phyloP scores from a whole-genome alignment of 1,140 invertebrate genomes.

The Paraescarpia echinospica region DNA sequence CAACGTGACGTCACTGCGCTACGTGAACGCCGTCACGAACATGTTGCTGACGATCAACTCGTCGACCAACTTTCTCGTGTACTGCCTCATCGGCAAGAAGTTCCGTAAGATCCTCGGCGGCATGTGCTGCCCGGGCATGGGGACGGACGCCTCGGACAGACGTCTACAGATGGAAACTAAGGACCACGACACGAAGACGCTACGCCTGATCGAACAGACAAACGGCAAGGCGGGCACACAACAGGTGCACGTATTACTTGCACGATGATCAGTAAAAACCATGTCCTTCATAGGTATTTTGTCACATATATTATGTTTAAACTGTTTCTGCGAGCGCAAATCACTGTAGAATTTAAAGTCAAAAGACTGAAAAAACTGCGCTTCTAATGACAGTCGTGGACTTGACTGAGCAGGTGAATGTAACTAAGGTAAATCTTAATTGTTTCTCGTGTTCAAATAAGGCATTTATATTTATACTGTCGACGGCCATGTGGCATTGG shows the following conservation, averaged over 20 bases:
- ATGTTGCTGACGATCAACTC: conserved; percentile 29
- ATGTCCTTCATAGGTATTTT: neutral
- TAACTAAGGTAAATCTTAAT: neutral
- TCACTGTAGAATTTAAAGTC: neutral
- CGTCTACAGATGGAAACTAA: neutral
- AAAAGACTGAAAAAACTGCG: neutral
- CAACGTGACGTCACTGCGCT: neutral
- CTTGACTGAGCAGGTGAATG: neutral
- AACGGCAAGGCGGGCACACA: neutral
- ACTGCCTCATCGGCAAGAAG: conserved; percentile 31
- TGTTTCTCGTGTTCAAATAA: neutral
- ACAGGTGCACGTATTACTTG: neutral
- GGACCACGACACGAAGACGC: neutral
- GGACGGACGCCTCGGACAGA: neutral
- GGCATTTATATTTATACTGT: neutral
- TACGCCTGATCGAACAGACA: neutral
- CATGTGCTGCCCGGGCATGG: neutral
- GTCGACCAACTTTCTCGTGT: conserved; percentile 29
- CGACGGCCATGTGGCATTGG: neutral
- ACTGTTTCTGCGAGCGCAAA: neutral
- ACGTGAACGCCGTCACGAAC: conserved; percentile 25
- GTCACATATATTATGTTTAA: neutral
- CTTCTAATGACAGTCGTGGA: neutral
- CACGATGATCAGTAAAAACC: neutral
- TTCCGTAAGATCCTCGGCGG: conserved; percentile 24